phyloP scores from a whole-genome alignment of 2,113 vertebrate species.

The Ophiodon elongatus region DNA sequence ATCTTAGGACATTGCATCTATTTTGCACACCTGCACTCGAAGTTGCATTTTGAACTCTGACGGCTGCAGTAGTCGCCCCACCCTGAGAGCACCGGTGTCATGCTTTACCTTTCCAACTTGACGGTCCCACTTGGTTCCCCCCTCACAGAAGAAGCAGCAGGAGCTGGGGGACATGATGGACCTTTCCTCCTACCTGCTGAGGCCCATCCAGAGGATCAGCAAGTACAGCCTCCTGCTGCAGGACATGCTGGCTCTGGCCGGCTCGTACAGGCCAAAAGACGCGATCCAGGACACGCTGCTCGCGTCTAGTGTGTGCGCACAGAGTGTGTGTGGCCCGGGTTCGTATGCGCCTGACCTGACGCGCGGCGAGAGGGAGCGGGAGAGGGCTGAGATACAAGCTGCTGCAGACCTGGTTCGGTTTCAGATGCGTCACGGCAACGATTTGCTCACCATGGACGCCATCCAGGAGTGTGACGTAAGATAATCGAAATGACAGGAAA shows the following conservation, averaged over 20 bases:
- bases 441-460: slow-evolving; percentile 87
- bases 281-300: slow-evolving; percentile 37
- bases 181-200: slow-evolving; percentile 85
- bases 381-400: slow-evolving; percentile 78
- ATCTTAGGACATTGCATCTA: not conserved
- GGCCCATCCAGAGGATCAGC: slow-evolving; percentile 88
- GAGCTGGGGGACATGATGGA: slow-evolving; percentile 85
- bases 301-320: slow-evolving; percentile 10
- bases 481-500: not conserved
- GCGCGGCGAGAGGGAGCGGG: slow-evolving; percentile 58
- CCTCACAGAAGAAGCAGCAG: slow-evolving; percentile 82
- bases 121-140: not conserved
- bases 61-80: not conserved
- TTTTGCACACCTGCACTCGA: not conserved
- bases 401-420: slow-evolving; percentile 83
- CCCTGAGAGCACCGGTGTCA: not conserved
- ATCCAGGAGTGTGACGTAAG: slow-evolving; percentile 87
- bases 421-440: slow-evolving; percentile 86
- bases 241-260: slow-evolving; percentile 78
- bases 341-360: slow-evolving; percentile 53
- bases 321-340: slow-evolving; percentile 29
- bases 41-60: not conserved
- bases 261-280: slow-evolving; percentile 55
- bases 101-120: not conserved
- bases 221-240: slow-evolving; percentile 86